Evolutionary conservation across 2,113 vertebrate species (phyloP), one percentile per base, ranked within the genome.

Genomic region (Eupsittula cactorum): DNA sequence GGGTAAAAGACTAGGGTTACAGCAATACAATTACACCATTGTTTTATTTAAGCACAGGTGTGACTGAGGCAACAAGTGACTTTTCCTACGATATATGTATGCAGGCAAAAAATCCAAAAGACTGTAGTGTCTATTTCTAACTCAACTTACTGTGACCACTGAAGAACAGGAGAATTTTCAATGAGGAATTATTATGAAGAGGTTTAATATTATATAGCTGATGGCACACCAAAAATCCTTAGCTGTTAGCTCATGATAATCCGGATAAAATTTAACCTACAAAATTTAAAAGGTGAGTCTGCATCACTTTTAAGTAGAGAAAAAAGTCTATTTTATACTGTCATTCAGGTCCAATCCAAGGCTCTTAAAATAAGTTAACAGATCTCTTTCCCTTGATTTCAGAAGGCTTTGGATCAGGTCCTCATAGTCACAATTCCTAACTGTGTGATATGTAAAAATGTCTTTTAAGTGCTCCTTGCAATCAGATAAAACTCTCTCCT

Each of bases 401-500:
- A 87, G 70, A n/a, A 86, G 49, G 60, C 76, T 95, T 96, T 92
- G 91, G 79, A 96, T 93, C 60, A 69, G 76, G 60, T 92, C 85
- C 69, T 90, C 71, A 90, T 65, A 96, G 92, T 91, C 78, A 95
- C 76, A 96, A 42, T 59, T 87, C 82, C 63, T 74, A 89, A 79
- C 50, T 65, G n/a, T 86, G 76, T 65, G 88, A 94, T 94, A 86
- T 31, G 67, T 97, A 93, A 77, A 97, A 96, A 46, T 82, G 79
- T 37, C 74, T 86, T 96, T 93, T 85, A 97, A 97, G 95, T 87
- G 80, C 59, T 94, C 63, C 88, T 97, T 90, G 87, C 92, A 97
- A 96, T 97, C 96, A 97, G 94, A 92, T 93, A 94, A 96, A 97
- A 95, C 71, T 57, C 87, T 31, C 91, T 95, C 65, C 75, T 92